Percentiles rank a stretch among this genome's conserved stretches.
phyloP scores from a whole-genome alignment of 1,140 invertebrate genomes.

The Pseudoatta argentina region DNA sequence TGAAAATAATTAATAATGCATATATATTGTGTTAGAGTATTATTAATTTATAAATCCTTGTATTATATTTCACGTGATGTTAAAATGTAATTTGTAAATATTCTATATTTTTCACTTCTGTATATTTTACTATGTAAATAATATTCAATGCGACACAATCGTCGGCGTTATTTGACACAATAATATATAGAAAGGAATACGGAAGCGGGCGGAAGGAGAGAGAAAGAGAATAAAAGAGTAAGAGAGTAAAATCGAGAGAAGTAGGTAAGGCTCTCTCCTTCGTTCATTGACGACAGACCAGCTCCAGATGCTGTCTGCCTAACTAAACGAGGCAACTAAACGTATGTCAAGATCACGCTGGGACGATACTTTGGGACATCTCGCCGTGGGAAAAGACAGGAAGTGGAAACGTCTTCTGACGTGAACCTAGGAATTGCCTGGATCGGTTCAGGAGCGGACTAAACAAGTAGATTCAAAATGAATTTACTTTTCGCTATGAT shows the following conservation, averaged over 20 bases:
- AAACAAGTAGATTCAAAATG: background rate
- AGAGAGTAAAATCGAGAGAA: background rate
- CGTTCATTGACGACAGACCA: slow-evolving; percentile 21
- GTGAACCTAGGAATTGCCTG: background rate
- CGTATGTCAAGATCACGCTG: slow-evolving; percentile 6
- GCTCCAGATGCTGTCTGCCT: slow-evolving; percentile 26
- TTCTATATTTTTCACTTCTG: background rate
- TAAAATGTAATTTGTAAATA: background rate
- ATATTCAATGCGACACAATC: background rate
- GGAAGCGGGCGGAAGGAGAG: background rate
- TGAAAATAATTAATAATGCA: background rate
- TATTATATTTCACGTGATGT: background rate
- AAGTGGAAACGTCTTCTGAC: background rate
- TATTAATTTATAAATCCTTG: background rate
- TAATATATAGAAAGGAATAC: slow-evolving; percentile 11
- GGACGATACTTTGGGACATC: slow-evolving; percentile 27
- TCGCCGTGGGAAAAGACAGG: slow-evolving; percentile 15
- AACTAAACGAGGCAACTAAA: slow-evolving; percentile 18
- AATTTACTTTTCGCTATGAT: background rate
- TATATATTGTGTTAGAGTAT: background rate
- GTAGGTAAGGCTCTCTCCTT: slow-evolving; percentile 3
- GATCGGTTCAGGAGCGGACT: background rate
- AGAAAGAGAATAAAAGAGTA: background rate
- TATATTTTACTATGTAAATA: background rate
- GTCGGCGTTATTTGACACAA: background rate